Conservation (phyloP, 2,113 vertebrate genomes). For the Sciurus niger region DNA sequence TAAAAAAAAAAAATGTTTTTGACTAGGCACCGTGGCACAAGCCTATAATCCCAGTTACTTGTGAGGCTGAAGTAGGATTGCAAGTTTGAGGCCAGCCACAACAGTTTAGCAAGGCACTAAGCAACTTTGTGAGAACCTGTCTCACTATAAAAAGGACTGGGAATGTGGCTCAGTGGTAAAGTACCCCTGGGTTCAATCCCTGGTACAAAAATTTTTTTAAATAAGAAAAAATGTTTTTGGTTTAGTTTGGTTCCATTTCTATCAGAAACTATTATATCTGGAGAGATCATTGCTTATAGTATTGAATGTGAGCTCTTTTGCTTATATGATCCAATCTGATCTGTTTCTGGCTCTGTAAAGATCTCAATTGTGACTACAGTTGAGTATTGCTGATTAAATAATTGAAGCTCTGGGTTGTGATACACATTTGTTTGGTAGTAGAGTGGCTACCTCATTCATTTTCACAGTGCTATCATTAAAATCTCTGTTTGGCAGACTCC, state of each 20-base stretch:
- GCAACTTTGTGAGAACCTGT: too few relatives aligned
- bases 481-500: not conserved
- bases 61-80: too few relatives aligned
- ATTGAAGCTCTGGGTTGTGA: not conserved
- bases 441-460: conserved; percentile 19
- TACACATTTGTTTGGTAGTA: conserved; percentile 44
- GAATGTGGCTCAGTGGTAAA: too few relatives aligned
- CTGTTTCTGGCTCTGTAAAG: not conserved
- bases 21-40: too few relatives aligned
- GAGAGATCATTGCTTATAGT: conserved; percentile 25
- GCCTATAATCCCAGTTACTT: too few relatives aligned
- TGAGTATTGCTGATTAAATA: not conserved
- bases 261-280: conserved; percentile 50
- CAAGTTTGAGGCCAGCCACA: too few relatives aligned
- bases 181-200: too few relatives aligned
- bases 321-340: not conserved
- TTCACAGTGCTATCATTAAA: conserved; percentile 17
- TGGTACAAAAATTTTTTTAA: too few relatives aligned
- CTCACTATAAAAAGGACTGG: too few relatives aligned
- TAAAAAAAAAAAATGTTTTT: not conserved
- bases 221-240: not conserved
- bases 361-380: not conserved
- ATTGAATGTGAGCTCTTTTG: conserved; percentile 35
- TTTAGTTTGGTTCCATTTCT: conserved; percentile 46
- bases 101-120: too few relatives aligned